These are phyloP conservation scores for Apodemus sylvaticus DNA, from an alignment of 2,113 vertebrate species.

Conservation along the genomic window DNA sequence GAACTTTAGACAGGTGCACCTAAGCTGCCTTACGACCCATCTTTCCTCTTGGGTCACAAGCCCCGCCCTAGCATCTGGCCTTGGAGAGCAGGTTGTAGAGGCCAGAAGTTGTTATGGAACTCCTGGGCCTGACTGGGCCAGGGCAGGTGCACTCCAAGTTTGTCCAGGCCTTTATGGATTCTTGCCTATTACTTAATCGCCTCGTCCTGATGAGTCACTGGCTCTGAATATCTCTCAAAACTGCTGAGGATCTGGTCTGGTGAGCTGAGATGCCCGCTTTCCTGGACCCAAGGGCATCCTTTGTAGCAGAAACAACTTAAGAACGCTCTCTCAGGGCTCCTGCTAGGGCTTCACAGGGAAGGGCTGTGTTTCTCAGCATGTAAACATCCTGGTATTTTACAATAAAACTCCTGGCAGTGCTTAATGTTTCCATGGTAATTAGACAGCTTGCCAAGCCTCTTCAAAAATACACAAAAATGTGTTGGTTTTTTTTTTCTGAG, in stretches of 20 bases:
- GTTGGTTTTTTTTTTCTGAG: not conserved
- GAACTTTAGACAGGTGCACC: not conserved
- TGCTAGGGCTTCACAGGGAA: not conserved
- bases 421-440: not conserved
- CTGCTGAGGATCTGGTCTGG: not conserved
- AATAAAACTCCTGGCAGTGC: not conserved
- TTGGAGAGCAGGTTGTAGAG: not conserved
- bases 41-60: not conserved
- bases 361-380: not conserved
- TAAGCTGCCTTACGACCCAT: not conserved
- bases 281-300: too few relatives aligned
- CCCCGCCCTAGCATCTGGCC: rapidly evolving
- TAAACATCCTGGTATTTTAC: not conserved
- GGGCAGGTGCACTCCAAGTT: not conserved
- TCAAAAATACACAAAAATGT: not conserved
- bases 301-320: not conserved
- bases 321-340: not conserved
- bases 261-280: not conserved
- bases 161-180: not conserved
- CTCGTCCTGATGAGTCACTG: not conserved
- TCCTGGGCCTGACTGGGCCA: not conserved
- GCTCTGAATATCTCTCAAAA: not conserved
- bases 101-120: rapidly evolving
- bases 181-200: not conserved
- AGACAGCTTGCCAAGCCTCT: not conserved